Conservation (phyloP, 2,113 vertebrate genomes). For the Butorides virescens region DNA sequence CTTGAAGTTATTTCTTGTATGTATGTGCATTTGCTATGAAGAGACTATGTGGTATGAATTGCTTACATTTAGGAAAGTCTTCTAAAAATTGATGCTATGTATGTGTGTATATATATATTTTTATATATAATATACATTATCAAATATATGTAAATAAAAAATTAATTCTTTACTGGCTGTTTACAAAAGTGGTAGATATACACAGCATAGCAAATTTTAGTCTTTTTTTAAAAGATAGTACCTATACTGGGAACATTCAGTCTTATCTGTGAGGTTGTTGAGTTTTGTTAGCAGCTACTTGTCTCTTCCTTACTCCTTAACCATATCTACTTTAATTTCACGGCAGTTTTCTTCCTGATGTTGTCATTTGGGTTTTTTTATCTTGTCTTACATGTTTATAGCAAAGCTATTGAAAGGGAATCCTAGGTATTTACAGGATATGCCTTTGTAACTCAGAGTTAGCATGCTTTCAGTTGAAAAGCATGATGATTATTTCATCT, state of each 20-base stretch:
- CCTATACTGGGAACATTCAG: background rate
- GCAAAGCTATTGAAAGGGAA: background rate
- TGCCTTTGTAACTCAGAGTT: background rate
- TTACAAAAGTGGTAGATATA: background rate
- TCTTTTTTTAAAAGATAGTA: background rate
- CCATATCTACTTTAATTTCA: background rate
- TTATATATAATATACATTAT: background rate
- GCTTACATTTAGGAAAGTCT: background rate
- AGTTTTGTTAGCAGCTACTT: background rate
- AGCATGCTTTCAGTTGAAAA: background rate
- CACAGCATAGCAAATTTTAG: background rate
- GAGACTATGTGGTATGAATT: background rate
- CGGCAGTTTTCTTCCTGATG: background rate
- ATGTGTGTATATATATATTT: background rate
- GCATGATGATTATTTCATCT: background rate
- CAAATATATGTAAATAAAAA: background rate
- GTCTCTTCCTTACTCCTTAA: background rate
- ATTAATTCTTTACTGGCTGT: background rate
- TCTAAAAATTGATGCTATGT: background rate
- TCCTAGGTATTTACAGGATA: background rate
- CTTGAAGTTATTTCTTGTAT: background rate
- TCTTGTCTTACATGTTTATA: background rate
- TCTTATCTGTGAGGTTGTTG: background rate
- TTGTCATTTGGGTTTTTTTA: background rate
- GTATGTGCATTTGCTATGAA: background rate